Evolutionary conservation across 2,888 invertebrate genomes (phyloP).

Genomic region (Drosophila lacicola): DNA sequence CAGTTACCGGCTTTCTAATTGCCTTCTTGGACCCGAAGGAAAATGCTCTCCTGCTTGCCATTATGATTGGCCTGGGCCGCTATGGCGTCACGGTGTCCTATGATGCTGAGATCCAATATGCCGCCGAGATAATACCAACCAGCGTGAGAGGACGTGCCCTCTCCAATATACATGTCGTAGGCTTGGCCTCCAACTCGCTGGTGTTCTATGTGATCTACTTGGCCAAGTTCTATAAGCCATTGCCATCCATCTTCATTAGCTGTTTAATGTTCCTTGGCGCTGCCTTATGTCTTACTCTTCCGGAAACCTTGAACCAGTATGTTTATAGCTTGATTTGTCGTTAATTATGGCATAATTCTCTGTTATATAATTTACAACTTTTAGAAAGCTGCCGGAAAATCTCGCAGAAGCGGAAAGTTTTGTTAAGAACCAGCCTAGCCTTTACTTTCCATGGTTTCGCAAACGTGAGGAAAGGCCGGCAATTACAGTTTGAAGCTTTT

Average conservation of each 20-base stretch:
- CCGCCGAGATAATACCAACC: constrained; percentile 88
- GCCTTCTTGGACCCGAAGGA: constrained; percentile 78
- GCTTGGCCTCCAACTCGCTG: constrained; percentile 87
- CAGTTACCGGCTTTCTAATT: constrained; percentile 85
- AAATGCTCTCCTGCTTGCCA: constrained; percentile 84
- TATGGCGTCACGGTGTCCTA: constrained; percentile 87
- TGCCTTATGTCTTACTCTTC: constrained; percentile 86
- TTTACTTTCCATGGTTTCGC: constrained; percentile 85
- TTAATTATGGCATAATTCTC: not conserved
- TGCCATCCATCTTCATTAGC: constrained; percentile 87
- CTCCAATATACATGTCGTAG: constrained; percentile 87
- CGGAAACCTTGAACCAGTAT: constrained; percentile 86
- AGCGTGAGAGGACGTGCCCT: constrained; percentile 88
- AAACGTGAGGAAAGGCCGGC: constrained; percentile 12
- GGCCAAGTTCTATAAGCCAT: constrained; percentile 84
- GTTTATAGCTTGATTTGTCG: constrained; percentile 69
- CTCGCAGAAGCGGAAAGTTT: constrained; percentile 87
- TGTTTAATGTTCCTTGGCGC: constrained; percentile 86
- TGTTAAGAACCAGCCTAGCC: constrained; percentile 85
- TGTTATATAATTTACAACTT: not conserved
- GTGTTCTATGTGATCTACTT: constrained; percentile 87
- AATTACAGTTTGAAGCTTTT: not conserved
- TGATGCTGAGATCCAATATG: constrained; percentile 88
- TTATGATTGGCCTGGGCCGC: constrained; percentile 86
- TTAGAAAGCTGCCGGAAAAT: constrained; percentile 86